Conservation (phyloP, 2,888 invertebrate species). For the Lucinisca nassula region DNA sequence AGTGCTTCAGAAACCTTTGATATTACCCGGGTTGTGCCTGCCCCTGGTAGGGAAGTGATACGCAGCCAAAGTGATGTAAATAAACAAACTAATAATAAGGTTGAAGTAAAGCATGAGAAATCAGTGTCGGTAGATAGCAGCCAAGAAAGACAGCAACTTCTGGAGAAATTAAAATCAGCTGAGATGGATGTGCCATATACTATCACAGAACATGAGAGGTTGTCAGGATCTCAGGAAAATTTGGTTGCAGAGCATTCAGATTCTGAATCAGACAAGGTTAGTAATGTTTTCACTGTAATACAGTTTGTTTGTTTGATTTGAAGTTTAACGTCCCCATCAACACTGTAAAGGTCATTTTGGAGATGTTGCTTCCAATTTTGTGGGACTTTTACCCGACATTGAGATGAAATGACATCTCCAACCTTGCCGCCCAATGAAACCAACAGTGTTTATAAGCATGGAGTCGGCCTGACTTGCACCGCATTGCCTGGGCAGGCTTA, state of each 20-base stretch:
- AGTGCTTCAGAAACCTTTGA: slow-evolving; percentile 17
- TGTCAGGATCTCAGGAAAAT: slow-evolving; percentile 48
- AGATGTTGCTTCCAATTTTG: no score
- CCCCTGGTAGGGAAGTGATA: slow-evolving; percentile 53
- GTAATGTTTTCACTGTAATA: no score
- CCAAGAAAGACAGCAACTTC: slow-evolving; percentile 61
- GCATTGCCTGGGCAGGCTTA: no score
- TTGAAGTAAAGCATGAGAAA: slow-evolving; percentile 64
- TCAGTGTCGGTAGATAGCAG: slow-evolving; percentile 68
- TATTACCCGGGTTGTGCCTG: slow-evolving; percentile 32
- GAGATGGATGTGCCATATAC: slow-evolving; percentile 61
- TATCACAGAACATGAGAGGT: slow-evolving; percentile 49
- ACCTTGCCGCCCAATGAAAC: no score
- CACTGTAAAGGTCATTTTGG: no score
- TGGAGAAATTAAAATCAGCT: slow-evolving; percentile 59
- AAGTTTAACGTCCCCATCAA: no score
- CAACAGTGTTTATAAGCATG: no score
- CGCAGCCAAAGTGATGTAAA: slow-evolving; percentile 65
- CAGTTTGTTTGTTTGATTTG: no score
- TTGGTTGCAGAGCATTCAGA: slow-evolving; percentile 70
- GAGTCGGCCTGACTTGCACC: no score
- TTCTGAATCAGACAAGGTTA: slow-evolving; percentile 77
- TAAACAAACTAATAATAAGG: slow-evolving; percentile 54
- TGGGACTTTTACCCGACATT: no score
- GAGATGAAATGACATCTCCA: no score